A percentile compares a stretch with the other conserved stretches of the same genome.
phyloP scores from a whole-genome alignment of 1,140 invertebrate genomes.

The Bombus superbus region DNA sequence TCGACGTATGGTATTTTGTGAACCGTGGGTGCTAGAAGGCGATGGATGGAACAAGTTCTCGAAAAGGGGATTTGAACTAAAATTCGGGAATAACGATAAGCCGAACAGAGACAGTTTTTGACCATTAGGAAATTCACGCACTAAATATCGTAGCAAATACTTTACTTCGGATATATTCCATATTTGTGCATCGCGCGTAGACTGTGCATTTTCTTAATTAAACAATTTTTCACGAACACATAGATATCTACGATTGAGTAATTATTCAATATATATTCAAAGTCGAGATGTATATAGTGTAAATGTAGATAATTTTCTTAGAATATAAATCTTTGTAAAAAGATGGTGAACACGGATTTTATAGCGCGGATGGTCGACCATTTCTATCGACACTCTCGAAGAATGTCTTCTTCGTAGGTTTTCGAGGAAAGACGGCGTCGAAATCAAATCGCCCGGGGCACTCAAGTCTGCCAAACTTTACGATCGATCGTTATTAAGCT shows the following conservation, averaged over 20 bases:
- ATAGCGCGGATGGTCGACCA: neutral
- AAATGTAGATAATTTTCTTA: no score
- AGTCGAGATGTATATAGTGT: no score
- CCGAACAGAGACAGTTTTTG: no score
- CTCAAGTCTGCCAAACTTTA: neutral
- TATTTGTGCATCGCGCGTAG: neutral
- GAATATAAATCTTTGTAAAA: no score
- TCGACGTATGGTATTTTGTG: neutral
- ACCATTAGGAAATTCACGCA: no score
- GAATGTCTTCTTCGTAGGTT: neutral
- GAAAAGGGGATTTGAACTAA: neutral
- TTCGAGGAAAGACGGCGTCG: neutral
- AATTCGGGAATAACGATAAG: neutral
- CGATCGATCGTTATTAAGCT: conserved; percentile 35
- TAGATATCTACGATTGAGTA: no score
- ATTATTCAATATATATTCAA: no score
- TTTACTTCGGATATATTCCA: neutral
- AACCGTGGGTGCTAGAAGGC: neutral
- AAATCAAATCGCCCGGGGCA: conserved; percentile 8
- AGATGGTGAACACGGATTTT: neutral
- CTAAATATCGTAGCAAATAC: neutral
- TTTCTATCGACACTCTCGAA: no score
- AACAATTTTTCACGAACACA: no score
- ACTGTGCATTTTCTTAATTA: no score
- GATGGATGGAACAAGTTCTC: neutral